Base-by-base conservation (phyloP, 1,140 invertebrate genomes). In the Mactra quadrangularis region DNA sequence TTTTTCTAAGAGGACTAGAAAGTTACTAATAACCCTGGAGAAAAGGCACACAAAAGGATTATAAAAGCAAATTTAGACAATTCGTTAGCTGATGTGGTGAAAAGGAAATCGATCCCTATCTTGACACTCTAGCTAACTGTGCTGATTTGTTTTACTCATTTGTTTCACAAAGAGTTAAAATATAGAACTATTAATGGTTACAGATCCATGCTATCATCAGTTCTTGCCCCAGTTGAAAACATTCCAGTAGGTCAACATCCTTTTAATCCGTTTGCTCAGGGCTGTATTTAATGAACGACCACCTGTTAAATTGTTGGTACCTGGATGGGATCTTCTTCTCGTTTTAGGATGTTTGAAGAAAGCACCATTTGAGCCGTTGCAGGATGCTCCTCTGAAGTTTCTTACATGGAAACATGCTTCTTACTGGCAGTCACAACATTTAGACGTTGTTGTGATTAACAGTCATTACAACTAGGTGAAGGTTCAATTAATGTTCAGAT, bases 181-280 rank as follows among this genome's bases (percentile, higher is more conserved):
- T 79, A 79, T 19, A 35, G 52, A 22, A 68, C 62, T 25, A 79
- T 79, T 31, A 41, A 38, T 55, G 76, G 76, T 0, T 68, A 79
- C 27, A 52, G 76, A 29, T 79, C 76, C 4, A 79, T 68, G 76
- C n/a, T 79, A 53, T 79, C 76, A 22, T 31, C 76, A 68, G 52
- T 79, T 25, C 41, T 75, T 22, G n/a, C n/a, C 11, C 52, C 72
- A n/a, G 52, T 60, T 2, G 55, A n/a, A 35, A 60, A 60, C 9
- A 45, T 41, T 27, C 72, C 72, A 22, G 27, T 75, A 45, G 72
- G 53, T 7, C 72, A 75, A 45, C 72, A 75, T 29, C 72, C 72
- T 59, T 60, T 25, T 75, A 33, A 59, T 45, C n/a, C 3, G 72
- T 3, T 29, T 60, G n/a, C 29, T 60, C 17, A 75, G 22, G 38